A percentile compares a stretch with the other conserved stretches of the same genome.
phyloP scores from a whole-genome alignment of 2,113 vertebrate species.

The Ailuropoda melanoleuca region DNA sequence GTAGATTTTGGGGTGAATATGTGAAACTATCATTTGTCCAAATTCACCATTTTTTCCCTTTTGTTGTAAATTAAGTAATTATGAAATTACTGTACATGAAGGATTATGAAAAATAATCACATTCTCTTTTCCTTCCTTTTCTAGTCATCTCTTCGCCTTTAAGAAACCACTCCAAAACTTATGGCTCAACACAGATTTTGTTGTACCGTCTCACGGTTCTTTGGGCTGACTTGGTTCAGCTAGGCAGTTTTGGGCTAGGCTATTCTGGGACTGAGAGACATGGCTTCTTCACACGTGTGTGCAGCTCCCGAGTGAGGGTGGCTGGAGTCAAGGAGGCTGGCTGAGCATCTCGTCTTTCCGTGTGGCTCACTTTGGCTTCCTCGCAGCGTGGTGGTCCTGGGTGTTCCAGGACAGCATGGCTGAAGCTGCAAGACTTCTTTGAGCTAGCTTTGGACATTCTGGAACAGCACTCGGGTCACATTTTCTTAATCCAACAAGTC shows the following conservation, averaged over 20 bases:
- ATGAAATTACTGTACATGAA: neutral
- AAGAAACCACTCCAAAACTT: neutral
- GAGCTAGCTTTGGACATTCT: neutral
- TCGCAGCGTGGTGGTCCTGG: neutral
- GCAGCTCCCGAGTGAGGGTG: accelerated
- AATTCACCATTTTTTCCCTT: neutral
- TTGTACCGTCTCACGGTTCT: accelerated
- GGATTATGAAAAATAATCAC: neutral
- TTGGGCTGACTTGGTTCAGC: neutral
- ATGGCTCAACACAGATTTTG: neutral
- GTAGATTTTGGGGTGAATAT: neutral
- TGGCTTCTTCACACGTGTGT: accelerated
- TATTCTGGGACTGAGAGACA: neutral
- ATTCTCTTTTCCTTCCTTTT: neutral
- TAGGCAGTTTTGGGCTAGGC: neutral
- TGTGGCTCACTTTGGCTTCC: neutral
- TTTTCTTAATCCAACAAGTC: neutral
- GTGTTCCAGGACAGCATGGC: neutral
- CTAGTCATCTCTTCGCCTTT: neutral
- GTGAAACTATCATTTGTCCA: neutral
- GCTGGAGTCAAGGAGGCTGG: neutral
- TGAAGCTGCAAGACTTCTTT: neutral
- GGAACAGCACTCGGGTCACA: neutral
- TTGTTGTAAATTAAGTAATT: neutral
- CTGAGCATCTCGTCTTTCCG: neutral